Conservation (phyloP, 2,113 vertebrate genomes). For the Porphyrio hochstetteri region DNA sequence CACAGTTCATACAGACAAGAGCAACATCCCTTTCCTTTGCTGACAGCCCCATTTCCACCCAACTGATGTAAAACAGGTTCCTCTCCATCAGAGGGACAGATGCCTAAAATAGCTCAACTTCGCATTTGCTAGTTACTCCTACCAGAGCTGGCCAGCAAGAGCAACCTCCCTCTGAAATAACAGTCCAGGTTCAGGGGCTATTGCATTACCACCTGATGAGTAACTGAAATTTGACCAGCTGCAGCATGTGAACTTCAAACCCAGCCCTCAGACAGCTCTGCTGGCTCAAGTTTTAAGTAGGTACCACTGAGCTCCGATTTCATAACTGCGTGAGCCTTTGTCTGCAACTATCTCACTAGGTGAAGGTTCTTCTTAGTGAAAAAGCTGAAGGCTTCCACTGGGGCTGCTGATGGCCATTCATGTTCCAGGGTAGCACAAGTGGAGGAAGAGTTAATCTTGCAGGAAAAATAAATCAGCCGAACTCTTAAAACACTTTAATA, state of each 20-base stretch:
- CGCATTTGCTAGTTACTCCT: constrained; percentile 5
- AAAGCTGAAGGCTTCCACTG: not conserved
- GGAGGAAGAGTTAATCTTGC: not conserved
- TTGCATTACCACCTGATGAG: constrained; percentile 57
- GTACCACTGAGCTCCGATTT: not conserved
- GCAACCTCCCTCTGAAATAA: constrained; percentile 14
- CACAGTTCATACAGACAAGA: not conserved
- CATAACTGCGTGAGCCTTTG: not conserved
- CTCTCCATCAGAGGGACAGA: not conserved
- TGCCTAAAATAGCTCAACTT: constrained; percentile 32
- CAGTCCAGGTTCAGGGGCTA: constrained; percentile 9
- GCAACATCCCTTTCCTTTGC: not conserved
- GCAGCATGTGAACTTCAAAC: constrained; percentile 43
- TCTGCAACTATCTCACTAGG: not conserved
- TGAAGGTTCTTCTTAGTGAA: not conserved
- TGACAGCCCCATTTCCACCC: constrained; percentile 41
- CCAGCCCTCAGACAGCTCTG: not conserved
- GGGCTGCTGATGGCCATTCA: not conserved
- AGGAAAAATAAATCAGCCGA: not conserved
- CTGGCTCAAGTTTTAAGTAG: constrained; percentile 42
- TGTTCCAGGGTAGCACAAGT: accelerated
- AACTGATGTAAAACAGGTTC: not conserved
- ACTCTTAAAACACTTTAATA: not conserved
- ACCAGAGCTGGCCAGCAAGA: not conserved
- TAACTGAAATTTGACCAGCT: constrained; percentile 50